These are phyloP conservation scores for Achroia grisella DNA, from an alignment of 1,140 invertebrate genomes.

Conservation along the genomic window DNA sequence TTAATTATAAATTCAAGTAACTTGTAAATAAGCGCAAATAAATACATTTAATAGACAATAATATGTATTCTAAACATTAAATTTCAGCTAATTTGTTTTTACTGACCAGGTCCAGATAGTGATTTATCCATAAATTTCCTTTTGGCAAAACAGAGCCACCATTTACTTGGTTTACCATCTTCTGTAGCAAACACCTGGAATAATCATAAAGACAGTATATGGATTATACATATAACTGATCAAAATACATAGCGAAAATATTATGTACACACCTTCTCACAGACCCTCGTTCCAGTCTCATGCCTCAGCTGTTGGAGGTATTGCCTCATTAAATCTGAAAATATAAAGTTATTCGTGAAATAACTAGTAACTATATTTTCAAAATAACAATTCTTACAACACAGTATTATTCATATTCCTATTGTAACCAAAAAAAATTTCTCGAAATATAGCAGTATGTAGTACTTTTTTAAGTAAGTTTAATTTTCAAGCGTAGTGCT, in stretches of 20 bases:
- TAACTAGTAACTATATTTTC: too few relatives aligned
- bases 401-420: too few relatives aligned
- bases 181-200: conserved; percentile 86
- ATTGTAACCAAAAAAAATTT: too few relatives aligned
- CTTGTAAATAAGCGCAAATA: conserved; percentile 9
- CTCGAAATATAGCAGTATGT: too few relatives aligned
- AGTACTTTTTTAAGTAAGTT: too few relatives aligned
- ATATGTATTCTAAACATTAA: conserved; percentile 4
- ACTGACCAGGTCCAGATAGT: conserved; percentile 87
- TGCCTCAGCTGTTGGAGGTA: conserved; percentile 97
- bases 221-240: conserved; percentile 24
- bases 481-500: too few relatives aligned
- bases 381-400: too few relatives aligned
- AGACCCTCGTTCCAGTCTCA: conserved; percentile 92
- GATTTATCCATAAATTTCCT: conserved; percentile 99
- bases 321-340: conserved; percentile 90
- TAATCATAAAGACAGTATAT: conserved; percentile 28
- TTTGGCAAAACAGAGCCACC: conserved; percentile 99
- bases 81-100: conserved; percentile 24
- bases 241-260: conserved; percentile 10
- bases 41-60: neutral
- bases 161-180: conserved; percentile 97
- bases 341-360: too few relatives aligned
- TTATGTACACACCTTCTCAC: conserved; percentile 84
- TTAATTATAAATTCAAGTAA: conserved; percentile 9